Evolutionary conservation across 2,113 vertebrate species (phyloP), one percentile per base, ranked within the genome.

Genomic region (Lycocorax pyrrhopterus): DNA sequence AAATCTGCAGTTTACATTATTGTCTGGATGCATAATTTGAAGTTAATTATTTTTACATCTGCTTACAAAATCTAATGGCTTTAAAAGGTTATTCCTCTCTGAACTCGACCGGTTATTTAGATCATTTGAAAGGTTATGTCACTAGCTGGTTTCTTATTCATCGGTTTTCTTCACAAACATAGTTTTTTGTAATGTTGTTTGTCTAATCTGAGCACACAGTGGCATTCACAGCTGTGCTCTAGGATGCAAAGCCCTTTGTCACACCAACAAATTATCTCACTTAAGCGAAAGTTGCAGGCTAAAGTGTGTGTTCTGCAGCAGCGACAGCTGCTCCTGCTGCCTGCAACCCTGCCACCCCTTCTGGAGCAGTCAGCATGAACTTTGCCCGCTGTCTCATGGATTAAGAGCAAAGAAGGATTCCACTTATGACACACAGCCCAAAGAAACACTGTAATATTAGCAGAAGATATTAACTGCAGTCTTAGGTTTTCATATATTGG

Each of bases 41-140:
- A 91, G 84, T 68, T 91, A 93, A 93, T 94, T 95, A 95, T 90
- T 95, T 95, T 84, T 96, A 74, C 33, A 37, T 79, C n/a, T 87
- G 63, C 37, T 94, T 96, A 77, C 29, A 87, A 83, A 96, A 96
- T 88, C n/a, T 90, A 93, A 82, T 58, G 27, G 71, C 87, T 96
- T 96, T 53, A 68, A 84, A 97, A 90, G 15, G 55, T 92, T 94
- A 80, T 53, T 96, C 21, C 14, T 85, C 60, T 74, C 60, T 67
- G 44, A 69, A 59, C 47, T 84, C 0, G 0, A 67, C 75, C 0
- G 1, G 44, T 91, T 79, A 62, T 85, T 95, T 85, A 77, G 74
- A 47, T 67, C 1, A 19, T 74, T 83, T 87, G 56, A 87, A 95
- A 87, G 46, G 67, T 94, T 91, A 39, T 88, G 44, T 49, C 75